Percentiles rank a stretch among this genome's conserved stretches.
Evolutionary conservation across 2,888 invertebrate species (phyloP).

Genomic region (Dorcus parallelipipedus): DNA sequence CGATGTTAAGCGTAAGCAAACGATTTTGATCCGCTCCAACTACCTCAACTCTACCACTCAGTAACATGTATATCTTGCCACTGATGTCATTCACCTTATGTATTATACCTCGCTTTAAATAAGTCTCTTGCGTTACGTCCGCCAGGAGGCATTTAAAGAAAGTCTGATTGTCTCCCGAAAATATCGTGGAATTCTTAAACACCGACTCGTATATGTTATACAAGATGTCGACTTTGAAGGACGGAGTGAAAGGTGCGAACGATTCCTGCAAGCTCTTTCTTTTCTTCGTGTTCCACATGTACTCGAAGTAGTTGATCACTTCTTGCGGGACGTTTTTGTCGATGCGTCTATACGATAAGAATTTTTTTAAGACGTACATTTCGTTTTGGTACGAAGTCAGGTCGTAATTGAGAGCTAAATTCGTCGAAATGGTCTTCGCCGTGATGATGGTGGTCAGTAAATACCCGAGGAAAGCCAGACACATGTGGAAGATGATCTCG

Average conservation of each 20-base stretch:
- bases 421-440: conserved; percentile 6
- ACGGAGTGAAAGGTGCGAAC: conserved; percentile 19
- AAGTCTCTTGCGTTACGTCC: conserved; percentile 17
- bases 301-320: conserved; percentile 30
- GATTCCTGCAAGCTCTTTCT: conserved; percentile 17
- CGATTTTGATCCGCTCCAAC: conserved; percentile 29
- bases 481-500: neutral
- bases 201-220: conserved; percentile 22
- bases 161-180: conserved; percentile 14
- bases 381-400: conserved; percentile 21
- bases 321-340: conserved; percentile 23
- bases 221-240: conserved; percentile 24
- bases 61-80: conserved; percentile 23
- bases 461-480: neutral
- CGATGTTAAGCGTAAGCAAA: conserved; percentile 20
- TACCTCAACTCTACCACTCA: conserved; percentile 29
- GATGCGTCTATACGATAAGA: conserved; percentile 24
- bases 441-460: conserved; percentile 1
- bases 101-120: conserved; percentile 17
- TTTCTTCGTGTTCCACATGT: conserved; percentile 24
- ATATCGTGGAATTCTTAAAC: conserved; percentile 18
- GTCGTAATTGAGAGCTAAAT: conserved; percentile 10
- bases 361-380: conserved; percentile 27
- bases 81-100: conserved; percentile 27
- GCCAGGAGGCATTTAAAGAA: conserved; percentile 22